Conservation (phyloP, 1,140 invertebrate genomes). For the Zaprionus taronus region DNA sequence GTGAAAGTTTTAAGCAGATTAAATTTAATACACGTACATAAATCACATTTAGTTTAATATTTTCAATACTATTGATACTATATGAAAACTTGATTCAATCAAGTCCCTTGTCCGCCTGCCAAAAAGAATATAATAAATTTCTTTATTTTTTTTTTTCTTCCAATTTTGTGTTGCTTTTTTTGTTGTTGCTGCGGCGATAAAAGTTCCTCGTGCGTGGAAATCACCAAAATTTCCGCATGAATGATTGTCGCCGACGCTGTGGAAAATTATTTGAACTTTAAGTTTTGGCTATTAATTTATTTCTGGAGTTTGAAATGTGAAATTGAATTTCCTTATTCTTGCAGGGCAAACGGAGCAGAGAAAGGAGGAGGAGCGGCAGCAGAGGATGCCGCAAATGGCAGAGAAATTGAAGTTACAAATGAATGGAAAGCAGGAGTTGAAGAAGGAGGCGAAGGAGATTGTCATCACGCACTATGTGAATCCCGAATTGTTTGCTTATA, state of each 20-base stretch:
- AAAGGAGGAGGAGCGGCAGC: background rate
- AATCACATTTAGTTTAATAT: background rate
- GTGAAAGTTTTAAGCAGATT: background rate
- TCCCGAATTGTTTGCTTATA: slow-evolving; percentile 52
- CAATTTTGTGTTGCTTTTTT: background rate
- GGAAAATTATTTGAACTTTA: slow-evolving; percentile 50
- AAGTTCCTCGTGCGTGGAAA: slow-evolving; percentile 60
- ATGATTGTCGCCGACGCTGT: slow-evolving; percentile 30
- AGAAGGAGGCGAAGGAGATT: slow-evolving; percentile 7
- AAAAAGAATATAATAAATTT: background rate
- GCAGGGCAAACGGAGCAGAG: background rate
- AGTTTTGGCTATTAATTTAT: slow-evolving; percentile 28
- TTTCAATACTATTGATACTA: background rate
- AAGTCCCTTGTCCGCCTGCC: background rate
- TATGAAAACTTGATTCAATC: background rate
- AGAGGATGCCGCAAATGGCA: background rate
- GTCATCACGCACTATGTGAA: slow-evolving; percentile 49
- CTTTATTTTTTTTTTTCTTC: background rate
- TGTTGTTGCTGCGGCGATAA: slow-evolving; percentile 15
- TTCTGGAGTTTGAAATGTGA: slow-evolving; percentile 2
- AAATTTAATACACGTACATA: background rate
- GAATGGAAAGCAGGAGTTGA: background rate
- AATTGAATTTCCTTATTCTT: slow-evolving; percentile 6
- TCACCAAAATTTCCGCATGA: slow-evolving; percentile 56
- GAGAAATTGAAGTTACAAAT: background rate